Base-by-base conservation (phyloP, 64 coral and sea anemone genomes). In the Montipora foliosa region DNA sequence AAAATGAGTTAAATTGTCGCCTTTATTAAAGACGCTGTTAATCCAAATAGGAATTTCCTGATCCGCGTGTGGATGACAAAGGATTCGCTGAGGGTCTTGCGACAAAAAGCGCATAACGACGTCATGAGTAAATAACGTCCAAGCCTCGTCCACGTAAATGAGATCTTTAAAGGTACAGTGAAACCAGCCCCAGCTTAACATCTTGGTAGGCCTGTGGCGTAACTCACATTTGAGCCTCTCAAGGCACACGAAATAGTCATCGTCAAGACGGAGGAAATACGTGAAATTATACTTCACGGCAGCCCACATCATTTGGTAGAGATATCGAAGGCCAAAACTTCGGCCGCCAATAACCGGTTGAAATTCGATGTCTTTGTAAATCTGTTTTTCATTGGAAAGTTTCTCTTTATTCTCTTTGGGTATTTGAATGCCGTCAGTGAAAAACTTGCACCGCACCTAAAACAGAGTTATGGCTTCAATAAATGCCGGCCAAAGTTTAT, bases 41-140 rank as follows among this genome's bases (percentile, higher is more conserved):
- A 93, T 61, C 92, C 92, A 93, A 37, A 89, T 11, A 47, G 76
- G 84, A 59, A 93, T 88, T 74, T 93, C 58, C 44, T 93, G 92
- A 74, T 93, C 92, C 4, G 84, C 84, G 29, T 88, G 83, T 17
- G 92, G 92, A 61, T 93, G 92, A 21, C 92, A 93, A 12, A 89
- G 5, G 15, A 93, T 79, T 24, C 8, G 24, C 0, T 24, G 24
- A 15, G 67, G 37, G 49, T 93, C 84, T 81, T 93, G 92, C 3
- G 51, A 49, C 4, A 93, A 66, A 69, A 93, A 80, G n/a, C 62
- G 59, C 16, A 74, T 19, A 16, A 93, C 89, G 11, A 93, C 61
- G 77, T 93, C 92, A 6, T 37, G 20, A 75, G 45, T 72, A 55
- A 88, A 93, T 17, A 93, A 4, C 19, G 87, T 93, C 84, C 84